Evolutionary conservation across 2,888 invertebrate species (phyloP), one percentile per base, ranked within the genome.

Genomic region (Bombyx huttoni): DNA sequence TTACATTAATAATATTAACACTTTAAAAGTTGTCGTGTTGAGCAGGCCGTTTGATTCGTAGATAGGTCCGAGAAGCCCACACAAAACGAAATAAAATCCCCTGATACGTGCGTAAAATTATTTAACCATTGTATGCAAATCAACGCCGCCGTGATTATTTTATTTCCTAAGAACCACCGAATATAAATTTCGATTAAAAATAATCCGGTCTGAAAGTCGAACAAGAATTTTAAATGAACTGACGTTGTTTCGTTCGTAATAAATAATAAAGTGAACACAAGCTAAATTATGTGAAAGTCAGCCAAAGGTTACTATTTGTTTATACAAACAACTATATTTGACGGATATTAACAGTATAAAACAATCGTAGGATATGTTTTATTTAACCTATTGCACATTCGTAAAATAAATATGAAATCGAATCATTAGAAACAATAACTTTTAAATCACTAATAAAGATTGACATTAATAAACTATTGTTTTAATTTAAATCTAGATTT

Each of bases 91-190:
- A 85, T 85, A 84, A 86, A 88, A 75, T 85, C 82, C 84, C 81
- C 80, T 82, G 83, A 85, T 86, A 87, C 86, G 83, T 88, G 88
- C 88, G 88, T 88, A 88, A 88, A 88, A 88, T 88, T 88, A 88
- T 88, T 87, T 88, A 87, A 84, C 88, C 88, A 88, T 88, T 88
- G 88, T 88, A 88, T 88, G 88, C 88, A 88, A 88, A 88, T 88
- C 78, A 65, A 77, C 73, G 76, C 75, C 68, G 80, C 78, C 70
- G 86, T 88, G 87, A 88, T 88, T 87, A 88, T 88, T 88, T 88
- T 88, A 88, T 88, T 88, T 87, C 83, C 85, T 87, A 86, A 83
- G 83, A 86, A 75, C 70, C 73, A 70, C 73, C 70, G 79, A 78
- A 77, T 83, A 87, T 88, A 87, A 87, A 87, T 87, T 82, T 76